Evolutionary conservation across 2,797 vertebrate species (phyloP).

Genomic region (Dicrostonyx torquatus): DNA sequence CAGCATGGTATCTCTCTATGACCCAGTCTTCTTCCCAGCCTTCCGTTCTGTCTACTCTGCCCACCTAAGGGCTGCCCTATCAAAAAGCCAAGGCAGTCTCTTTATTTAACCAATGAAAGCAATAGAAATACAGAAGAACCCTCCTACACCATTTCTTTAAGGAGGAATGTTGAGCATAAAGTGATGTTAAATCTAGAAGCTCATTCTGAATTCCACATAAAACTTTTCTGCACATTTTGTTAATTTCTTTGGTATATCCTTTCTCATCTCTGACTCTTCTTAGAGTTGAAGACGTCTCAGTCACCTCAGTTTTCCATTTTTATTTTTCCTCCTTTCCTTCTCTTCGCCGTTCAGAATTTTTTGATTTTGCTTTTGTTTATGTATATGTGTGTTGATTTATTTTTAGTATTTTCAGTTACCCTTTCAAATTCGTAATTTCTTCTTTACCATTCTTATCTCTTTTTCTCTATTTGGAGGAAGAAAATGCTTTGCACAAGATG

Average conservation of each 20-base stretch:
- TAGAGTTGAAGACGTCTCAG: background rate
- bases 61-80: no score
- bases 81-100: no score
- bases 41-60: no score
- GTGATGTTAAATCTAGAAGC: background rate
- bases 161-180: background rate
- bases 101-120: no score
- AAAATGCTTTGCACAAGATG: background rate
- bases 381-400: no score
- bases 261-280: background rate
- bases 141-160: background rate
- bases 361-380: background rate
- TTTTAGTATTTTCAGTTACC: background rate
- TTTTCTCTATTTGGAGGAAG: background rate
- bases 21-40: no score
- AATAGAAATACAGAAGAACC: no score
- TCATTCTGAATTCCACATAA: background rate
- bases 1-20: no score
- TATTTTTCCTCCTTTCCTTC: background rate
- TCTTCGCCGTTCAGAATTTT: background rate
- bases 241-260: background rate
- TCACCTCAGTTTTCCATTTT: background rate
- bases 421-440: background rate
- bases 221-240: background rate
- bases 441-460: background rate